phyloP scores from a whole-genome alignment of 2,888 invertebrate genomes.

The Apocheima hispidaria region DNA sequence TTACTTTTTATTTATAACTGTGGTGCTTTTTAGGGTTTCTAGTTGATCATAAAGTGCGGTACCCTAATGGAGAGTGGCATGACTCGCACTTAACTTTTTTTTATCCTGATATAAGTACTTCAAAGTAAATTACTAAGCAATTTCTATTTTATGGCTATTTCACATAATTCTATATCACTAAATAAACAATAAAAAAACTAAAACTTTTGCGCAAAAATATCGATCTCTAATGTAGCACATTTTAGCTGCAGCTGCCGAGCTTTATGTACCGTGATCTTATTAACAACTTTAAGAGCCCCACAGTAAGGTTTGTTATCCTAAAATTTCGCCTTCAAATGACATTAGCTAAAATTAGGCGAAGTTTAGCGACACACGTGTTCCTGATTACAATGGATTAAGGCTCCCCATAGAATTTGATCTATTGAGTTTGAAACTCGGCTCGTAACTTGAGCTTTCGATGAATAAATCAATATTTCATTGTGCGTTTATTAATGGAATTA shows the following conservation, averaged over 20 bases:
- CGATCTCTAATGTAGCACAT: slow-evolving; percentile 56
- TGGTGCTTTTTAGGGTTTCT: no score
- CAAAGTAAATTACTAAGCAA: background rate
- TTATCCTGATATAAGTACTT: no score
- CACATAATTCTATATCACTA: slow-evolving; percentile 1
- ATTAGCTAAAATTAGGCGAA: slow-evolving; percentile 64
- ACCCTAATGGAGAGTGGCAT: no score
- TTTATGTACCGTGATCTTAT: slow-evolving; percentile 24
- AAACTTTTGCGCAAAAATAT: slow-evolving; percentile 39
- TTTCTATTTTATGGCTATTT: no score
- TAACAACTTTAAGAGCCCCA: slow-evolving; percentile 33
- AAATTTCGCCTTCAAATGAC: slow-evolving; percentile 41
- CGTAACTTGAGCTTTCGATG: slow-evolving; percentile 52
- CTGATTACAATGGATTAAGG: slow-evolving; percentile 67
- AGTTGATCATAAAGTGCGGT: no score
- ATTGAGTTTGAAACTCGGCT: slow-evolving; percentile 58
- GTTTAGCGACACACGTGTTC: slow-evolving; percentile 72
- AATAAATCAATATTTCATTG: slow-evolving; percentile 47
- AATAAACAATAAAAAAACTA: background rate
- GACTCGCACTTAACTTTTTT: no score
- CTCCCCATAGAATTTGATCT: slow-evolving; percentile 62
- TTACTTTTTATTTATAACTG: no score
- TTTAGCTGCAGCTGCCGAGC: slow-evolving; percentile 40
- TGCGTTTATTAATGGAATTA: slow-evolving; percentile 51
- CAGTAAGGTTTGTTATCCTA: slow-evolving; percentile 51